Evolutionary conservation across 2,797 vertebrate genomes (phyloP).

Genomic region (Ibycter americanus): DNA sequence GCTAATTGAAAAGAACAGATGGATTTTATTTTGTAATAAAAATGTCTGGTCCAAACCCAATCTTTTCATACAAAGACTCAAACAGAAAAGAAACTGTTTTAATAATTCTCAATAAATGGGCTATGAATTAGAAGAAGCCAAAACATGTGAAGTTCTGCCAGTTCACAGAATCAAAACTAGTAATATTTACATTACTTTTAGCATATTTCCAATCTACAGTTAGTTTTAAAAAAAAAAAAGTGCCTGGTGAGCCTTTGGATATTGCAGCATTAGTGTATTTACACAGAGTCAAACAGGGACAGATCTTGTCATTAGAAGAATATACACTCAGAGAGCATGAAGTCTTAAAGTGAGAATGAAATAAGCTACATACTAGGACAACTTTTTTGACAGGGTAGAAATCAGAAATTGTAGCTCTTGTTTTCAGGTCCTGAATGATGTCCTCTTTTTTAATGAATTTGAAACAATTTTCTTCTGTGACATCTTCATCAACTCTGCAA

Average conservation of each 20-base stretch:
- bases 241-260: background rate
- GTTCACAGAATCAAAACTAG: background rate
- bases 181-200: background rate
- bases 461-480: slow-evolving; percentile 83
- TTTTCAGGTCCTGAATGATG: slow-evolving; percentile 86
- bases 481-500: slow-evolving; percentile 82
- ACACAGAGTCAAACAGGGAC: background rate
- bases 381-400: slow-evolving; percentile 87
- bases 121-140: background rate
- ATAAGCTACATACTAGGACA: slow-evolving; percentile 77
- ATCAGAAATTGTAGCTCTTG: slow-evolving; percentile 88
- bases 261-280: background rate
- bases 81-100: background rate
- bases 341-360: background rate
- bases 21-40: background rate
- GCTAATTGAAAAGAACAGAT: background rate
- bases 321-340: background rate
- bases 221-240: background rate
- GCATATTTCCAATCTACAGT: background rate
- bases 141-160: background rate
- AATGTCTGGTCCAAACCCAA: background rate
- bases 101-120: background rate
- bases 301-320: background rate
- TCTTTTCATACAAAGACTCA: background rate
- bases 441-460: slow-evolving; percentile 89